phyloP scores from a whole-genome alignment of 2,113 vertebrate genomes.

The Solea solea region DNA sequence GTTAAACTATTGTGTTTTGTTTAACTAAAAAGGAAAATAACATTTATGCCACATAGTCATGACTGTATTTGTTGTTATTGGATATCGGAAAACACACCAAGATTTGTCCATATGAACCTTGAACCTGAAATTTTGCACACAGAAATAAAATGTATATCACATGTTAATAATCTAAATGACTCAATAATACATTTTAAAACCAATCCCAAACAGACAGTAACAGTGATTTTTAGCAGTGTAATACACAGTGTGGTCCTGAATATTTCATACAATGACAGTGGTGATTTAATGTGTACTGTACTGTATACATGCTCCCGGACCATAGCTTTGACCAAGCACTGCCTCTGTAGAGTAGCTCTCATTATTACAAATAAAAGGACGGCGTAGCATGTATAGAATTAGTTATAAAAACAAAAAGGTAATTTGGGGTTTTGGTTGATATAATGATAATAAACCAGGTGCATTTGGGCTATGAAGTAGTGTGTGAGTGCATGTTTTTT shows the following conservation, averaged over 20 bases:
- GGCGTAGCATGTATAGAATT: constrained; percentile 1
- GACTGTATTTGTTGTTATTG: too few species aligned
- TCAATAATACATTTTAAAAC: too few species aligned
- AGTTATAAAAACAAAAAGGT: not conserved
- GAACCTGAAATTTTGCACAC: too few species aligned
- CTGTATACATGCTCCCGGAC: constrained; percentile 15
- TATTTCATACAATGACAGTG: constrained; percentile 20
- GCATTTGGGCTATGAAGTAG: constrained; percentile 1
- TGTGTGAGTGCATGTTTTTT: too few species aligned
- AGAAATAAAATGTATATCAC: too few species aligned
- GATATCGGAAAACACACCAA: too few species aligned
- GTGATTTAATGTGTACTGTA: constrained; percentile 16
- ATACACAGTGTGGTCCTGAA: not conserved
- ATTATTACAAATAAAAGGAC: not conserved
- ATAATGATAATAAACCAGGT: not conserved
- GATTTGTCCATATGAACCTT: too few species aligned
- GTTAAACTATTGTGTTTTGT: too few species aligned
- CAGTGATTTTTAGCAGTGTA: not conserved
- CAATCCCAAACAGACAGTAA: too few species aligned
- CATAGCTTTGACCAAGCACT: constrained; percentile 22
- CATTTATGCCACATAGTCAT: too few species aligned
- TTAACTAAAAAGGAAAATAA: too few species aligned
- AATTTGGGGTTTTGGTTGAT: not conserved
- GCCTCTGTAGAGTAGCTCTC: constrained; percentile 14
- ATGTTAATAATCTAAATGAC: too few species aligned